Evolutionary conservation across 2,888 invertebrate genomes (phyloP).

Genomic region (Drosophila merina): DNA sequence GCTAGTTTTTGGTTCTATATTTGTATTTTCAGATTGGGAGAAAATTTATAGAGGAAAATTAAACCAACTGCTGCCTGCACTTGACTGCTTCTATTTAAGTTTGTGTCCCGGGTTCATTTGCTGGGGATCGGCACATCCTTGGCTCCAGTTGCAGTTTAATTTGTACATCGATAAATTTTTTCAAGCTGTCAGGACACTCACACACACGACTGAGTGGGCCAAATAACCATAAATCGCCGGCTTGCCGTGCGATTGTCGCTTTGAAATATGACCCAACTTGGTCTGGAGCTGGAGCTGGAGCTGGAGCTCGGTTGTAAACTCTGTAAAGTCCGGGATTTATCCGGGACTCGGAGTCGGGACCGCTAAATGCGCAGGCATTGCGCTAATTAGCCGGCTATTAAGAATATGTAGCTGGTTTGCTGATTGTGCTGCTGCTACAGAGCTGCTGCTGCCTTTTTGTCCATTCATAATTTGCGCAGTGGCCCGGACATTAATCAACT

Average conservation of each 20-base stretch:
- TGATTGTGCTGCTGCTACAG: conserved; percentile 1
- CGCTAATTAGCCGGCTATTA: conserved; percentile 53
- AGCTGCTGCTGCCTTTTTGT: conserved; percentile 1
- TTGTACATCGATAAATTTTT: conserved; percentile 79
- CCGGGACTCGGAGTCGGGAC: conserved; percentile 7
- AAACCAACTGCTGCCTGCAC: conserved; percentile 49
- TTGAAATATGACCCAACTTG: conserved; percentile 69
- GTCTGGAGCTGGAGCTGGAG: conserved; percentile 10
- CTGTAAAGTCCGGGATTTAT: conserved; percentile 27
- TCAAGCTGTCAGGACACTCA: conserved; percentile 63
- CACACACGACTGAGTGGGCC: conserved; percentile 38
- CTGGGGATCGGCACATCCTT: conserved; percentile 24
- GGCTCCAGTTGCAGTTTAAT: conserved; percentile 73
- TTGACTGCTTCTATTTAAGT: conserved; percentile 5
- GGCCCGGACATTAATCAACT: conserved; percentile 61
- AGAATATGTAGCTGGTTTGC: conserved; percentile 39
- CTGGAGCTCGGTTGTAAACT: conserved; percentile 7
- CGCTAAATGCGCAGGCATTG: conserved; percentile 50
- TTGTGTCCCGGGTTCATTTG: conserved; percentile 53
- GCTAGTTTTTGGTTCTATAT: conserved; percentile 37
- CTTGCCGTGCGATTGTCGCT: conserved; percentile 65
- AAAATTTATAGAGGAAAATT: conserved; percentile 73
- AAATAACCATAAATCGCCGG: conserved; percentile 66
- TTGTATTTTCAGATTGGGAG: conserved; percentile 53
- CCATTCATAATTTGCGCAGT: conserved; percentile 51